Conservation (phyloP, 2,888 invertebrate genomes). For the Lycia hirtaria region DNA sequence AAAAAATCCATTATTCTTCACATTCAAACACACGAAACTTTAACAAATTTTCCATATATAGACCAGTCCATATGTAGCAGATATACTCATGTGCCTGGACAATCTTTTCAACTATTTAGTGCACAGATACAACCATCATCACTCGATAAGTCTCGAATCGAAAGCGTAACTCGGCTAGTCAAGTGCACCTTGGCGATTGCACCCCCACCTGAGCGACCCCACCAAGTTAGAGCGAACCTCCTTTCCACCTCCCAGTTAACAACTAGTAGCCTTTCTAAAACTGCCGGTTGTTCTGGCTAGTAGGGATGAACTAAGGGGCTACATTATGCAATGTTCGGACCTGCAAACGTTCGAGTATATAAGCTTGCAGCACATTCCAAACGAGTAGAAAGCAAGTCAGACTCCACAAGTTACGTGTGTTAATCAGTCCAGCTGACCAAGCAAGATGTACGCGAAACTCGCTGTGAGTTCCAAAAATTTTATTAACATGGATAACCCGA, state of each 20-base stretch:
- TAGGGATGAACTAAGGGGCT: conserved; percentile 79
- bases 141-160: conserved; percentile 12
- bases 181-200: conserved; percentile 32
- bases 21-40: too few relatives aligned
- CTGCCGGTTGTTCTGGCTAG: conserved; percentile 67
- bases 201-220: conserved; percentile 66
- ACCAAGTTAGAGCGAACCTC: conserved; percentile 56
- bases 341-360: conserved; percentile 66
- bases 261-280: conserved; percentile 61
- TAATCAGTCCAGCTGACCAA: conserved; percentile 77
- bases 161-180: conserved; percentile 16
- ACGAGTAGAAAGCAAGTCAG: conserved; percentile 74
- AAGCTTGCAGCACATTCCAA: conserved; percentile 67
- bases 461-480: conserved; percentile 66
- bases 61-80: not conserved
- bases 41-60: not conserved
- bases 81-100: not conserved
- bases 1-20: too few relatives aligned
- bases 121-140: conserved; percentile 7
- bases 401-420: conserved; percentile 65
- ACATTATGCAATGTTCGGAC: conserved; percentile 73
- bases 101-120: conserved; percentile 9
- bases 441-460: conserved; percentile 82
- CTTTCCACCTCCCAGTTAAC: conserved; percentile 46
- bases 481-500: not conserved